These are phyloP conservation scores for Rhinolophus sinicus DNA, from an alignment of 2,113 vertebrate genomes.

Conservation along the genomic window DNA sequence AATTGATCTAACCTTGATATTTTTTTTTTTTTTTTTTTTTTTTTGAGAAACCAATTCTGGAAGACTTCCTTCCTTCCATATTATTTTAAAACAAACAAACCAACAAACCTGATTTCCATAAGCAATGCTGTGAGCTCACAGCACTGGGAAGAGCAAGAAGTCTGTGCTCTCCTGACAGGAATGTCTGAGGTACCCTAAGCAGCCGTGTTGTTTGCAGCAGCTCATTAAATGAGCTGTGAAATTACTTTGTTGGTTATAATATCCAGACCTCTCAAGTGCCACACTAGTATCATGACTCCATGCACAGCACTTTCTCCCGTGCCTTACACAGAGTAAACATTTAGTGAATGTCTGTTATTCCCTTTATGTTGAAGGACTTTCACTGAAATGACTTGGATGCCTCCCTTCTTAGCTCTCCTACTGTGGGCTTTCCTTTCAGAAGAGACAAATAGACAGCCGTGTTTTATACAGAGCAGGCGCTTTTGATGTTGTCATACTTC, in stretches of 20 bases:
- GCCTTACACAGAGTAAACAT: background rate
- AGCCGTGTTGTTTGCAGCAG: background rate
- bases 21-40: background rate
- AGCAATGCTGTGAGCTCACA: background rate
- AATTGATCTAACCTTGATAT: background rate
- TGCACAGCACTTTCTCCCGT: background rate
- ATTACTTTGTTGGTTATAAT: accelerated
- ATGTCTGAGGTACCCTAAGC: background rate
- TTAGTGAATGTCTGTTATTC: background rate
- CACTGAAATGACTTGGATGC: background rate
- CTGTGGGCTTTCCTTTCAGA: background rate
- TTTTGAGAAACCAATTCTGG: background rate
- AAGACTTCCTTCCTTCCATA: background rate
- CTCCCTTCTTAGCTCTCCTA: background rate
- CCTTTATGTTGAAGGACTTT: background rate
- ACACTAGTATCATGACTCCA: background rate
- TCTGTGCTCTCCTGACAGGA: background rate
- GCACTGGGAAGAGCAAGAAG: background rate
- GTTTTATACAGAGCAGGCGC: background rate
- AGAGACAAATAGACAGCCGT: background rate
- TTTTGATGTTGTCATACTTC: background rate
- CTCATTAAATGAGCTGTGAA: background rate
- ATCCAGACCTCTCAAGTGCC: background rate
- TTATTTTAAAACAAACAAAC: background rate
- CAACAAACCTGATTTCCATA: background rate